These are phyloP conservation scores for Patella vulgata DNA, from an alignment of 1,140 invertebrate genomes.

Conservation along the genomic window DNA sequence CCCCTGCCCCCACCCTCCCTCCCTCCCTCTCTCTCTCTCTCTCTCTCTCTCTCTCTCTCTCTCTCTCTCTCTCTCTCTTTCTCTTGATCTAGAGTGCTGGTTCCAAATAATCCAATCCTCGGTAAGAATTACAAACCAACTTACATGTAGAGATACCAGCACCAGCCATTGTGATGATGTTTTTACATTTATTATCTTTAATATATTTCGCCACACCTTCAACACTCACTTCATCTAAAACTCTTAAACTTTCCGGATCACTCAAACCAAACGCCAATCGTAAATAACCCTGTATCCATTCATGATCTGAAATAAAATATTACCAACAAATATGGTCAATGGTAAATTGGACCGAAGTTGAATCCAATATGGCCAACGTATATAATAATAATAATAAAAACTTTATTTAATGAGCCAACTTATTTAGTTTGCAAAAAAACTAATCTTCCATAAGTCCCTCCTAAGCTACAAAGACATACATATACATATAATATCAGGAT, in stretches of 20 bases:
- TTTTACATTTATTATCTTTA: conserved; percentile 78
- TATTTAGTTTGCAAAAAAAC: no score
- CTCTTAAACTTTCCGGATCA: conserved; percentile 9
- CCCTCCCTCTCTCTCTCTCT: no score
- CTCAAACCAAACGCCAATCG: conserved; percentile 8
- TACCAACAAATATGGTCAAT: no score
- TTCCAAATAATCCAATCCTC: not conserved
- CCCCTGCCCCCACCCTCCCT: no score
- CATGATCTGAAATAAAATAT: not conserved
- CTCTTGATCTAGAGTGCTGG: not conserved
- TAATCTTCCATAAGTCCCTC: no score
- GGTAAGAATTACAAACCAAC: no score
- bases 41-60: not conserved
- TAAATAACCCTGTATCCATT: conserved; percentile 1
- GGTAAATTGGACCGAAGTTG: no score
- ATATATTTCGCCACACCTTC: conserved; percentile 80
- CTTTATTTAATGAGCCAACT: no score
- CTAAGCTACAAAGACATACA: no score
- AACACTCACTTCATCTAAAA: conserved; percentile 62
- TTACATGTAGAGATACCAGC: conserved; percentile 95
- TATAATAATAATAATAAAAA: no score
- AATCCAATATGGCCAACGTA: no score
- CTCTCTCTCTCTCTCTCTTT: not conserved
- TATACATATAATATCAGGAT: no score
- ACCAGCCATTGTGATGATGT: conserved; percentile 91